A percentile compares a stretch with the other conserved stretches of the same genome.
Evolutionary conservation across 2,888 invertebrate species (phyloP).

Genomic region (Eristalis intricaria): DNA sequence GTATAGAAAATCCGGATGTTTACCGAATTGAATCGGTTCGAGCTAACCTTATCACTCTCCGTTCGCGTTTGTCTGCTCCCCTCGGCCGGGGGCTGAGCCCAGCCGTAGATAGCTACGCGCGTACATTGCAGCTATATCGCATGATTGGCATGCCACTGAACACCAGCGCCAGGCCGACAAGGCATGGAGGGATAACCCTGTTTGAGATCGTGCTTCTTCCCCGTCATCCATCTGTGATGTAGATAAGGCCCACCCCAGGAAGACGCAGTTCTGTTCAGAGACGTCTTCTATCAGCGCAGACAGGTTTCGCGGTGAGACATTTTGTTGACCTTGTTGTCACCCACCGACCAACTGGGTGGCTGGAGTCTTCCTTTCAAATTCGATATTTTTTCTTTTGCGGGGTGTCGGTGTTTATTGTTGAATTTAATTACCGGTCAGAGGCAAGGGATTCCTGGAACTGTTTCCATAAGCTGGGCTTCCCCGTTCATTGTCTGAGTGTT

Average conservation of each 20-base stretch:
- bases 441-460: not conserved
- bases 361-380: not conserved
- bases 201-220: not conserved
- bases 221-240: not conserved
- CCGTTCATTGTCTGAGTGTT: not conserved
- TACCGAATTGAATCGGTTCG: slow-evolving; percentile 55
- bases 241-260: not conserved
- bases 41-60: slow-evolving; percentile 49
- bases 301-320: not conserved
- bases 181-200: not conserved
- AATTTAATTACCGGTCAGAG: not conserved
- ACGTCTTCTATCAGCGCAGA: not conserved
- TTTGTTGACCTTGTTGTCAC: slow-evolving; percentile 3
- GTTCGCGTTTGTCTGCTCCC: not conserved
- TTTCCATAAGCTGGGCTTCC: not conserved
- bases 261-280: not conserved
- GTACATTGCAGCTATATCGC: slow-evolving; percentile 29
- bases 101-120: slow-evolving; percentile 31
- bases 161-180: slow-evolving; percentile 12
- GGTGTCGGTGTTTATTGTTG: not conserved
- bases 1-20: slow-evolving; percentile 38
- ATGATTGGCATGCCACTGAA: not conserved
- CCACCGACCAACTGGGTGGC: not conserved
- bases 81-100: not conserved
- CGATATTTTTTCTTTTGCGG: not conserved